phyloP scores from a whole-genome alignment of 2,888 invertebrate species.

The Mythimna vitellina region DNA sequence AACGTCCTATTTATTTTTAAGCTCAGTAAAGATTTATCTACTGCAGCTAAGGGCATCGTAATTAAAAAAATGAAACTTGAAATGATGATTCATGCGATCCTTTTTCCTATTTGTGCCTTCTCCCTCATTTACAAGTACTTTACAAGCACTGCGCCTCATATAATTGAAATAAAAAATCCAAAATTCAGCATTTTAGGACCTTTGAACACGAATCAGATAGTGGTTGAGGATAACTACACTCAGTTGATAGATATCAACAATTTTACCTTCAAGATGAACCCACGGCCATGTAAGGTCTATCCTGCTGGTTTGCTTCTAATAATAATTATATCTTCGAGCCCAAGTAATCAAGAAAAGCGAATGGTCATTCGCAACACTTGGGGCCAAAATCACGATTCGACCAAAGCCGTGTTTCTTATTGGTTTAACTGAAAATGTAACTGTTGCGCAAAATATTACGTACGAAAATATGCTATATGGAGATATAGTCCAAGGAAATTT shows the following conservation, averaged over 20 bases:
- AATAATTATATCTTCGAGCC: constrained; percentile 93
- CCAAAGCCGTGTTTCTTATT: constrained; percentile 92
- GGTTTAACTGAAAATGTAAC: constrained; percentile 82
- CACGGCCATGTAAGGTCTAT: constrained; percentile 88
- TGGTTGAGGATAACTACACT: constrained; percentile 72
- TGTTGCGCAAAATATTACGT: constrained; percentile 78
- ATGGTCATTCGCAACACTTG: constrained; percentile 93
- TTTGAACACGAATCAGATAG: constrained; percentile 64
- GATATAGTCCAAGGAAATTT: constrained; percentile 95
- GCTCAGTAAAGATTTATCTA: constrained; percentile 15
- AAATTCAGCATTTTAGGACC: constrained; percentile 75
- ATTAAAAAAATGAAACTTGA: constrained; percentile 60
- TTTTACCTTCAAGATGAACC: constrained; percentile 92
- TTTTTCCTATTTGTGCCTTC: constrained; percentile 65
- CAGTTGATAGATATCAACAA: constrained; percentile 90
- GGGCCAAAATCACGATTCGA: constrained; percentile 90
- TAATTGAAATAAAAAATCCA: constrained; percentile 70
- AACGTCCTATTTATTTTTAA: not conserved
- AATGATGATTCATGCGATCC: constrained; percentile 71
- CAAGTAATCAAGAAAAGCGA: constrained; percentile 92
- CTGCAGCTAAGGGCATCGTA: constrained; percentile 66
- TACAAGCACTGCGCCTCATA: constrained; percentile 48
- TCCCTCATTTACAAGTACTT: constrained; percentile 71
- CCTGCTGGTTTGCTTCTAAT: constrained; percentile 88
- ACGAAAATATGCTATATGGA: constrained; percentile 90